These are phyloP conservation scores for Ectemnius lituratus DNA, from an alignment of 2,888 invertebrate genomes.

Conservation along the genomic window DNA sequence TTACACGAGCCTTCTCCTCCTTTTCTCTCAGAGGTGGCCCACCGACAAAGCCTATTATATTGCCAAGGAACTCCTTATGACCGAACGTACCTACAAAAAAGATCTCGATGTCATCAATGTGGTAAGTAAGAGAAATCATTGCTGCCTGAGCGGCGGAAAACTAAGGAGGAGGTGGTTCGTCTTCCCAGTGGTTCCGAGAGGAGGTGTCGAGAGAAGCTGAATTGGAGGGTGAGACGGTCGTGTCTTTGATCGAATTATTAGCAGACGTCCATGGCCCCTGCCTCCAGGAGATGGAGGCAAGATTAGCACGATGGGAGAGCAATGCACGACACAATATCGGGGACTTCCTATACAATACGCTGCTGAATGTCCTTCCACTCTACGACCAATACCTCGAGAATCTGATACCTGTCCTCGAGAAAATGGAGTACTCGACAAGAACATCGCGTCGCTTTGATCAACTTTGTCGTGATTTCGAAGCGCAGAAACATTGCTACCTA, in stretches of 20 bases:
- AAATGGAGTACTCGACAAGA: constrained; percentile 88
- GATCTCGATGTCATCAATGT: constrained; percentile 94
- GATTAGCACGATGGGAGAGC: constrained; percentile 87
- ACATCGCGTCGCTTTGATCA: constrained; percentile 85
- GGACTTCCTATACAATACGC: constrained; percentile 86
- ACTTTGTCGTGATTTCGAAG: constrained; percentile 88
- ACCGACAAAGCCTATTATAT: constrained; percentile 89
- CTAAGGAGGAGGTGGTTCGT: too few relatives aligned
- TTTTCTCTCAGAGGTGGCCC: constrained; percentile 80
- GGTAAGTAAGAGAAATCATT: constrained; percentile 77
- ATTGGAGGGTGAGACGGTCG: constrained; percentile 82
- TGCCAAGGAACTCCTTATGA: constrained; percentile 96
- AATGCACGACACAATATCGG: constrained; percentile 84
- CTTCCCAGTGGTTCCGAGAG: constrained; percentile 85
- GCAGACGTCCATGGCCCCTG: constrained; percentile 90
- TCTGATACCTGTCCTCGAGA: constrained; percentile 87
- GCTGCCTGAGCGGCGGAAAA: too few relatives aligned
- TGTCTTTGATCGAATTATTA: constrained; percentile 84
- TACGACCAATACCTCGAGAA: constrained; percentile 87
- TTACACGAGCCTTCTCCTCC: background rate
- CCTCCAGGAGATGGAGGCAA: constrained; percentile 87
- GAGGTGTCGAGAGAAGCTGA: constrained; percentile 83
- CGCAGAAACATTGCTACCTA: constrained; percentile 91
- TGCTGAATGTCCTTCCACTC: constrained; percentile 81
- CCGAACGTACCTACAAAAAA: constrained; percentile 96